Evolutionary conservation across 1,140 invertebrate species (phyloP).

Genomic region (Drosophila carrolli): DNA sequence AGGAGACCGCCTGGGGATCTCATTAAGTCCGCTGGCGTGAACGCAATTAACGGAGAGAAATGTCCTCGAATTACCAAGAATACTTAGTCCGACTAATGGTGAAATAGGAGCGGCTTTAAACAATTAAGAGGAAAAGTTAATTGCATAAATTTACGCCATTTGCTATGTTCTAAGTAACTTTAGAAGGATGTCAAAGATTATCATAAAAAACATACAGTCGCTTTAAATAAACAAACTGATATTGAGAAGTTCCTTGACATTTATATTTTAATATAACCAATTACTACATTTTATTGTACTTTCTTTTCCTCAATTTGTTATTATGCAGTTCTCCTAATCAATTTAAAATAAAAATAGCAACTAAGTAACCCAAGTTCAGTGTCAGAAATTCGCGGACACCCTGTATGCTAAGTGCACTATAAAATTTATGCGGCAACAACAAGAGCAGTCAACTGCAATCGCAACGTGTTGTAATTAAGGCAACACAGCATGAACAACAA

Average conservation of each 20-base stretch:
- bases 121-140: slow-evolving; percentile 4
- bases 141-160: not conserved
- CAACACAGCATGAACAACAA: slow-evolving; percentile 56
- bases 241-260: too few species aligned
- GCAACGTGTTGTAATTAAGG: slow-evolving; percentile 70
- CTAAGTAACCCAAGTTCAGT: slow-evolving; percentile 11
- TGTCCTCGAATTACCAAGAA: slow-evolving; percentile 48
- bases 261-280: not conserved
- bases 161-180: not conserved
- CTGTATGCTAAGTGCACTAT: slow-evolving; percentile 51
- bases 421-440: slow-evolving; percentile 61
- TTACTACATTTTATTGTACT: not conserved
- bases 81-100: slow-evolving; percentile 15
- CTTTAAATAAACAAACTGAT: too few species aligned
- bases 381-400: slow-evolving; percentile 33
- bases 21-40: slow-evolving; percentile 37
- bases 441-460: slow-evolving; percentile 33
- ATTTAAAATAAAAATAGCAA: too few species aligned
- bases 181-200: not conserved
- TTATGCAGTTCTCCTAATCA: too few species aligned
- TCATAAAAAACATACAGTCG: too few species aligned
- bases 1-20: slow-evolving; percentile 45
- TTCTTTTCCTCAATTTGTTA: not conserved
- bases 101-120: slow-evolving; percentile 19
- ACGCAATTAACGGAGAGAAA: slow-evolving; percentile 48